Conservation (phyloP, 2,797 vertebrate species). For the Cephalopachus bancanus region DNA sequence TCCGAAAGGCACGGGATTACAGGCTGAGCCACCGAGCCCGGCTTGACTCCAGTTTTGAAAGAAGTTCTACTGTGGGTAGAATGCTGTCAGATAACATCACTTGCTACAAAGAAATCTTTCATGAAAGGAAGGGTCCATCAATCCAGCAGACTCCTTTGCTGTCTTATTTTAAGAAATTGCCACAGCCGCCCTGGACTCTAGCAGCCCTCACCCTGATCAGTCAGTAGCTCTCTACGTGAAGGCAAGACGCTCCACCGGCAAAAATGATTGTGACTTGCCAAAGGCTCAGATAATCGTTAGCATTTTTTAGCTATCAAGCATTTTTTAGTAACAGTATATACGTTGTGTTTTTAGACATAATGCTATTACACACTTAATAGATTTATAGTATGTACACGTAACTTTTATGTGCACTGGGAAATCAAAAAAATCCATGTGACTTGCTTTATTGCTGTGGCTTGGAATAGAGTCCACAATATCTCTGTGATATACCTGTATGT, state of each 20-base stretch:
- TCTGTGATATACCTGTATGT: no score
- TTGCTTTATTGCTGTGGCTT: background rate
- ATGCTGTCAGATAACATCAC: background rate
- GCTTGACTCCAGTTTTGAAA: background rate
- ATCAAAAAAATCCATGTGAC: background rate
- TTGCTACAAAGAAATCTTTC: background rate
- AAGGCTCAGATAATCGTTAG: background rate
- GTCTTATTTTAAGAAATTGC: background rate
- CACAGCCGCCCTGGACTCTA: background rate
- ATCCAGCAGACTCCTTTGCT: background rate
- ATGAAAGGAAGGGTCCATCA: background rate
- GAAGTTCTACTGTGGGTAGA: background rate
- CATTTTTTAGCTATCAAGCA: background rate
- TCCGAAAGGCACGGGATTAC: no score
- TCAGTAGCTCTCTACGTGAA: background rate
- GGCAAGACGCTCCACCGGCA: background rate
- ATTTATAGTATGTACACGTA: background rate
- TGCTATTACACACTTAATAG: background rate
- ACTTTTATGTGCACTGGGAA: background rate
- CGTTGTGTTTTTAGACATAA: background rate
- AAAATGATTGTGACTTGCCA: background rate
- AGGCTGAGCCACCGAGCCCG: no score
- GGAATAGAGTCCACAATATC: background rate
- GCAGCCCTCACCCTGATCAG: background rate
- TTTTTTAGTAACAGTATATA: background rate